phyloP scores from a whole-genome alignment of 2,888 invertebrate genomes.

The Lepidochrysops patricia region DNA sequence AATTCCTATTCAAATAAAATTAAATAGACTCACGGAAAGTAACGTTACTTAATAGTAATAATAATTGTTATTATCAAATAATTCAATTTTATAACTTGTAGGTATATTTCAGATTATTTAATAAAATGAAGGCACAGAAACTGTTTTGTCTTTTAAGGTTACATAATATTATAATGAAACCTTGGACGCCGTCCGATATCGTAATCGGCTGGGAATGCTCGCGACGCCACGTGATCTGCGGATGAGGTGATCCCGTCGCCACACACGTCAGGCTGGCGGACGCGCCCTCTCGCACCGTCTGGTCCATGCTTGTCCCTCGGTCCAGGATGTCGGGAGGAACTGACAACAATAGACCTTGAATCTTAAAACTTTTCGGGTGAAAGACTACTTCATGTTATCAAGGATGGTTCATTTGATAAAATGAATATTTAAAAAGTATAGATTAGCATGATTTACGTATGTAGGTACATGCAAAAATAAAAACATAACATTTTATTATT shows the following conservation, averaged over 20 bases:
- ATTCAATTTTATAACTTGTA: no score
- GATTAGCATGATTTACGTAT: no score
- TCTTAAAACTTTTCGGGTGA: neutral
- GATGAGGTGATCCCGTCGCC: constrained; percentile 90
- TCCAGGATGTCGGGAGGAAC: constrained; percentile 91
- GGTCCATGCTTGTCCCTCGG: constrained; percentile 87
- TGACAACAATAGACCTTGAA: constrained; percentile 2
- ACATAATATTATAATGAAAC: constrained; percentile 46
- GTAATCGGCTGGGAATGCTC: constrained; percentile 86
- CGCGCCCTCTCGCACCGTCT: constrained; percentile 89
- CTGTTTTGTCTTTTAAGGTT: no score
- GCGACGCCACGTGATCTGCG: constrained; percentile 90
- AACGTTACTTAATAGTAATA: no score
- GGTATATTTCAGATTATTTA: no score
- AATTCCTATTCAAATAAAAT: no score
- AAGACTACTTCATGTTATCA: no score
- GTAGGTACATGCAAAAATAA: neutral
- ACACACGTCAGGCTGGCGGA: constrained; percentile 90
- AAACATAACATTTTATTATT: neutral
- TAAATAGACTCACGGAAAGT: no score
- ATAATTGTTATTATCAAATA: no score
- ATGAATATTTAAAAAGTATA: no score
- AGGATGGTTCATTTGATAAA: no score
- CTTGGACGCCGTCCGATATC: constrained; percentile 79
- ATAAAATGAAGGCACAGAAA: no score